These are phyloP conservation scores for Centrocercus urophasianus DNA, from an alignment of 2,113 vertebrate species.

Conservation along the genomic window DNA sequence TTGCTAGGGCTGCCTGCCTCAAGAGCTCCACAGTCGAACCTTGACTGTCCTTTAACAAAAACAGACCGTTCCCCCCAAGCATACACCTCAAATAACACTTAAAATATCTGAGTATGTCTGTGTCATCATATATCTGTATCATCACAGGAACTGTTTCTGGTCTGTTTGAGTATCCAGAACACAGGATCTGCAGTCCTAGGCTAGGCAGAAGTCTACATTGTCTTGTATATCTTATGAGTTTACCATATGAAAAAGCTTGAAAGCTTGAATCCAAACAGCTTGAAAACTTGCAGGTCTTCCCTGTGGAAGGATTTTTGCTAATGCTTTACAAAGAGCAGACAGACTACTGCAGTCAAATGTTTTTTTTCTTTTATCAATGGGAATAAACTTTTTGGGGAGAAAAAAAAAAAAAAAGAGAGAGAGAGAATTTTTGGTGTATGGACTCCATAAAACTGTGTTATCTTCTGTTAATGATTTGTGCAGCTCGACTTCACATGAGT, in stretches of 20 bases:
- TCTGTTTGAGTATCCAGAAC: neutral
- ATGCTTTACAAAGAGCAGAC: constrained; percentile 41
- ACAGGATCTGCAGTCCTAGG: neutral
- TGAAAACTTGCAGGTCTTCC: constrained; percentile 57
- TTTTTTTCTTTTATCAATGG: constrained; percentile 38
- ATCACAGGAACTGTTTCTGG: neutral
- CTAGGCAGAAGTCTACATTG: neutral
- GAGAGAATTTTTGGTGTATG: neutral
- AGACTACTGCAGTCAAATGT: neutral
- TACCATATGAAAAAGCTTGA: neutral
- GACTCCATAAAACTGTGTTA: neutral
- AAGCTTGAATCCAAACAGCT: constrained; percentile 8
- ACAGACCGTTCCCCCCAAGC: neutral
- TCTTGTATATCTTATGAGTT: neutral
- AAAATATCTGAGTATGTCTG: neutral
- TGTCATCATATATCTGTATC: neutral
- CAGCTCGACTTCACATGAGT: neutral
- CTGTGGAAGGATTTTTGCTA: constrained; percentile 30
- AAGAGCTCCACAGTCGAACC: neutral
- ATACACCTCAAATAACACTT: neutral
- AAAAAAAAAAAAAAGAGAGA: no score
- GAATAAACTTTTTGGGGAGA: neutral
- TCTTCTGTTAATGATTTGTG: neutral
- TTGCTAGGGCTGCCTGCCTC: neutral
- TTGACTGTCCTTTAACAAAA: neutral